These are phyloP conservation scores for Acrocephalus kingi DNA, from an alignment of 2,113 vertebrate species.

Conservation along the genomic window DNA sequence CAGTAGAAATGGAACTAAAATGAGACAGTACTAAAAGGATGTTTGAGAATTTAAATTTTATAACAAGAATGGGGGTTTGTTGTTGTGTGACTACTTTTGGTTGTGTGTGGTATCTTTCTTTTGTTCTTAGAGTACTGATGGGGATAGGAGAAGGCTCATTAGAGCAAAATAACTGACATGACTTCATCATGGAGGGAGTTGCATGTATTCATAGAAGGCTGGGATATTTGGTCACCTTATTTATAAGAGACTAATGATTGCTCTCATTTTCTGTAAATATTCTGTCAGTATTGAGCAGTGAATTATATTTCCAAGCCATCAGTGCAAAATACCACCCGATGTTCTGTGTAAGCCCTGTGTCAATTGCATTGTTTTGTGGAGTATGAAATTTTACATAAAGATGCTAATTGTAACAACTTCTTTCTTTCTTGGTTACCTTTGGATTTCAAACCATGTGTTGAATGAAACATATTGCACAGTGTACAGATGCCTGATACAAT, in stretches of 20 bases:
- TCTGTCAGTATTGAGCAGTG: slow-evolving; percentile 63
- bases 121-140: neutral
- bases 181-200: neutral
- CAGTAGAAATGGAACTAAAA: neutral
- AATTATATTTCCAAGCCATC: slow-evolving; percentile 48
- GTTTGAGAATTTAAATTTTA: neutral
- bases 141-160: slow-evolving; percentile 28
- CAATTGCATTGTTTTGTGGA: slow-evolving; percentile 51
- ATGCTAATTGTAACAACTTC: slow-evolving; percentile 15
- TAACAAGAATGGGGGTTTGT: neutral
- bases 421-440: slow-evolving; percentile 34
- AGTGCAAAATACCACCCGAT: slow-evolving; percentile 41
- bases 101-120: neutral
- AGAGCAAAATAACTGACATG: neutral
- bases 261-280: slow-evolving; percentile 61
- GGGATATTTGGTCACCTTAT: slow-evolving; percentile 68
- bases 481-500: slow-evolving; percentile 33
- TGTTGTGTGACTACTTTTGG: neutral
- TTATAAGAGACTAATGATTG: slow-evolving; percentile 52
- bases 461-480: slow-evolving; percentile 29
- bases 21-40: neutral
- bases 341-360: slow-evolving; percentile 52
- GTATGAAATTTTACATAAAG: slow-evolving; percentile 63
- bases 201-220: neutral
- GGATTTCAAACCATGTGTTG: slow-evolving; percentile 48